phyloP scores from a whole-genome alignment of 2,113 vertebrate genomes.

The Pterocles burchelli region DNA sequence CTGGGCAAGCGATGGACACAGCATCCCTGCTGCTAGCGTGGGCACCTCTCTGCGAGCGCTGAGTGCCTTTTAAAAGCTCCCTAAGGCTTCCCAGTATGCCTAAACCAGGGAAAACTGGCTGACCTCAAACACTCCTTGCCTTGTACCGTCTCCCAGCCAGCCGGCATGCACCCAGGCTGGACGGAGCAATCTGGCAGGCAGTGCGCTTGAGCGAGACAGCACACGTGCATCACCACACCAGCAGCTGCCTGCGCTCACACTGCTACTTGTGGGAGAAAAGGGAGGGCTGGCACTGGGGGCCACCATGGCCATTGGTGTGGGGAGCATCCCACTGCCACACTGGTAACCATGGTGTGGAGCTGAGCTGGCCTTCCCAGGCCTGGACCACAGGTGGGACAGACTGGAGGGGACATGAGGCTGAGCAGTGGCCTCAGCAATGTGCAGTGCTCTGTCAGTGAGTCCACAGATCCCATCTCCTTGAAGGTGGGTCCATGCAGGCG shows the following conservation, averaged over 20 bases:
- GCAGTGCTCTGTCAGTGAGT: fast-evolving
- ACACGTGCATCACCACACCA: fast-evolving
- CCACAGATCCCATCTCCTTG: background rate
- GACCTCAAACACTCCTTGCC: background rate
- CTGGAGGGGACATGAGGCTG: background rate
- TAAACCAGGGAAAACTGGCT: background rate
- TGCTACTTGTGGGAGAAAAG: fast-evolving
- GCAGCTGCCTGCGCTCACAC: background rate
- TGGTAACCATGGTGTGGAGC: background rate
- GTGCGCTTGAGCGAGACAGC: fast-evolving
- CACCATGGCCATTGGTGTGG: fast-evolving
- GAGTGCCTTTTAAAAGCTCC: background rate
- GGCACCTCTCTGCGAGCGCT: background rate
- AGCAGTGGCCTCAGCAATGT: fast-evolving
- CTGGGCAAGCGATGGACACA: fast-evolving
- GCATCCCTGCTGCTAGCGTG: fast-evolving
- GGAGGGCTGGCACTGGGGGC: background rate
- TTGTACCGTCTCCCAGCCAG: background rate
- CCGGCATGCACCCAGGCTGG: background rate
- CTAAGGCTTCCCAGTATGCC: background rate
- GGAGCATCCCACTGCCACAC: fast-evolving
- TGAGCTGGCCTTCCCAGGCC: background rate
- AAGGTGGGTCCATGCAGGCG: background rate
- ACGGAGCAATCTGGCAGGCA: background rate
- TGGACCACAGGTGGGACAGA: background rate